Evolutionary conservation across 2,888 invertebrate species (phyloP).

Genomic region (Lasioglossum zephyrum): DNA sequence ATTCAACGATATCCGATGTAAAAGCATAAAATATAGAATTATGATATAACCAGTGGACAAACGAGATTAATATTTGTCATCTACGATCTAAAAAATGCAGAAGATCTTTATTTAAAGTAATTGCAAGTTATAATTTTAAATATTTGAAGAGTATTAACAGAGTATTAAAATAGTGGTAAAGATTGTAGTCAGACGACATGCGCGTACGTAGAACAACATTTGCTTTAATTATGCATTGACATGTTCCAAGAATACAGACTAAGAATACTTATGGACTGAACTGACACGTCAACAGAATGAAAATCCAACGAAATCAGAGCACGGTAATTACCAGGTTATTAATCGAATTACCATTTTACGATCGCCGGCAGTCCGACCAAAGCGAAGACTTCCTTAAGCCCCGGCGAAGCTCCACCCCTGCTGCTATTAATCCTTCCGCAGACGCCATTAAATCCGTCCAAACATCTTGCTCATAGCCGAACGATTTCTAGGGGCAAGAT

Average conservation of each 20-base stretch:
- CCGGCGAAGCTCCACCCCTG: neutral
- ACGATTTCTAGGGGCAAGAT: constrained; percentile 15
- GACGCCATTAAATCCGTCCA: constrained; percentile 29
- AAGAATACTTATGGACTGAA: neutral
- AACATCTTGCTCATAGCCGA: constrained; percentile 25
- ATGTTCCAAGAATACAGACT: neutral
- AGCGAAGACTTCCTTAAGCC: neutral
- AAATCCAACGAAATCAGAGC: neutral
- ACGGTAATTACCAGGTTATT: neutral
- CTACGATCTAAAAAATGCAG: neutral
- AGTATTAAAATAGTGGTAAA: neutral
- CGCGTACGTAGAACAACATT: neutral
- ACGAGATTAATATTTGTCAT: neutral
- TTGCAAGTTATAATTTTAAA: too few species aligned
- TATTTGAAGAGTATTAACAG: too few species aligned
- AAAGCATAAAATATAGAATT: neutral
- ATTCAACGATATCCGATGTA: neutral
- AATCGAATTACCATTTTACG: constrained; percentile 17
- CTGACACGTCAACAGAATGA: neutral
- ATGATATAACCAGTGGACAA: neutral
- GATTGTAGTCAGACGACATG: neutral
- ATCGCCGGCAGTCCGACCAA: neutral
- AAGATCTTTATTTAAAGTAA: too few species aligned
- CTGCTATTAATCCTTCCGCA: constrained; percentile 23
- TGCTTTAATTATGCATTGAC: neutral